phyloP scores from a whole-genome alignment of 2,113 vertebrate genomes.

The Morone chrysops region DNA sequence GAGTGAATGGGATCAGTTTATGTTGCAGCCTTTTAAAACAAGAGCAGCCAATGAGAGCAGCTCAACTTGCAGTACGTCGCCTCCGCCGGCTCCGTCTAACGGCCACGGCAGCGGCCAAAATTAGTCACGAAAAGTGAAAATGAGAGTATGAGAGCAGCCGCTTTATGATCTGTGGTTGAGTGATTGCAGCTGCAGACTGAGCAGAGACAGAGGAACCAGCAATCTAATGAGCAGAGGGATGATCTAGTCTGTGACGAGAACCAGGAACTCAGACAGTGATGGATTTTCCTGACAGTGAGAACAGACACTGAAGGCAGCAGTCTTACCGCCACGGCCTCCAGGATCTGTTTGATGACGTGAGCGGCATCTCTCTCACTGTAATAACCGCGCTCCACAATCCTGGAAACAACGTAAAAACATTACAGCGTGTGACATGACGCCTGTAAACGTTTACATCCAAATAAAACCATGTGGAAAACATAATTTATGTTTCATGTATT shows the following conservation, averaged over 20 bases:
- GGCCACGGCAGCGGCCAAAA: no score
- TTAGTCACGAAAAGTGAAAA: no score
- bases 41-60: no score
- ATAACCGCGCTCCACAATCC: slow-evolving; percentile 91
- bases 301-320: background rate
- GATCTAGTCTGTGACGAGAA: slow-evolving; percentile 9
- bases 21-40: no score
- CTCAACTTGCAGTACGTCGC: no score
- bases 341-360: slow-evolving; percentile 91
- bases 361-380: slow-evolving; percentile 92
- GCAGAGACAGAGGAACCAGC: slow-evolving; percentile 13
- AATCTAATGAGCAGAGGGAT: slow-evolving; percentile 20
- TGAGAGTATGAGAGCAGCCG: background rate
- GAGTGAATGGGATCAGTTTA: no score
- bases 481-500: no score
- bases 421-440: no score
- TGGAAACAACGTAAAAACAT: slow-evolving; percentile 41
- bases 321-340: slow-evolving; percentile 89
- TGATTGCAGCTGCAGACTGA: slow-evolving; percentile 7
- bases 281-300: background rate
- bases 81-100: no score
- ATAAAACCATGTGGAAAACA: no score
- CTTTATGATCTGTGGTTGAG: slow-evolving; percentile 1
- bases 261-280: background rate
- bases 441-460: no score